A percentile compares a stretch with the other conserved stretches of the same genome.
Conservation (phyloP, 1,140 invertebrate genomes). For the Brachionus rubens region DNA sequence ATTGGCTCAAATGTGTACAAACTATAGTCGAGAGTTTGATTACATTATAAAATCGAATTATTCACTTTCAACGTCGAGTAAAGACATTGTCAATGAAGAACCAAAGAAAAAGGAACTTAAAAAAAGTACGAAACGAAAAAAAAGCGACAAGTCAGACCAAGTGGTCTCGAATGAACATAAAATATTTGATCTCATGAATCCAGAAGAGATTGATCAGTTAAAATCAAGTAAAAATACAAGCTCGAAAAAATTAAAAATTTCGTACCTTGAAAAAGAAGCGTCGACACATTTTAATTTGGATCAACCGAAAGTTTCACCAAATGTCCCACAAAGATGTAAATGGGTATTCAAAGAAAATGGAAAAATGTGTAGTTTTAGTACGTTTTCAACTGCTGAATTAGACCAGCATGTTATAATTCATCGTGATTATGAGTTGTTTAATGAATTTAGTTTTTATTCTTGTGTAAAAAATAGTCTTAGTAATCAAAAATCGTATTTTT, state of each 20-base stretch:
- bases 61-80: not conserved
- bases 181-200: not conserved
- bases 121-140: not conserved
- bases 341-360: not conserved
- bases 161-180: not conserved
- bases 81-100: not conserved
- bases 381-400: not conserved
- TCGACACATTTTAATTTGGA: too few relatives aligned
- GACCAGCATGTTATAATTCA: not conserved
- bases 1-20: constrained; percentile 11
- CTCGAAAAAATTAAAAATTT: too few relatives aligned
- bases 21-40: constrained; percentile 9
- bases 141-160: not conserved
- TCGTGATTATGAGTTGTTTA: not conserved
- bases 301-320: too few relatives aligned
- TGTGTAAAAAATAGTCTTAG: not conserved
- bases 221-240: not conserved
- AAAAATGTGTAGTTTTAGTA: not conserved
- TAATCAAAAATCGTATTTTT: not conserved
- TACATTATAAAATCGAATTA: constrained; percentile 17
- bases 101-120: not conserved
- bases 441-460: constrained; percentile 19
- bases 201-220: not conserved
- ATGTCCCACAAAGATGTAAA: too few relatives aligned
- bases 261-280: not conserved